phyloP scores from a whole-genome alignment of 2,888 invertebrate species.

The Drosophila mettleri region DNA sequence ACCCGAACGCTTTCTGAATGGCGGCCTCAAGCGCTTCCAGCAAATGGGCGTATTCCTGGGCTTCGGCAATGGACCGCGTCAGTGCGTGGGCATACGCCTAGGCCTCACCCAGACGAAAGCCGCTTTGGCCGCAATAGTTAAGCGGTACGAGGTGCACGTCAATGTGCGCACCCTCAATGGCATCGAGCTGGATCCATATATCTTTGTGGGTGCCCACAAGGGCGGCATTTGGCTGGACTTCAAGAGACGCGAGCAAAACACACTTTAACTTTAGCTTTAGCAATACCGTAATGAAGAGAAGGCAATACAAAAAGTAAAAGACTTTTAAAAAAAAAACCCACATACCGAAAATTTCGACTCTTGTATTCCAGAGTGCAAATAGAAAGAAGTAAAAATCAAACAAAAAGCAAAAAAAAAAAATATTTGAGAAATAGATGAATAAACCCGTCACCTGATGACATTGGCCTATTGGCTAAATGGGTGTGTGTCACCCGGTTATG shows the following conservation, averaged over 20 bases:
- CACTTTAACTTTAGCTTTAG: too few species aligned
- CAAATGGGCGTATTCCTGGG: constrained; percentile 82
- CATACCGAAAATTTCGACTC: background rate
- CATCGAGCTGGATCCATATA: constrained; percentile 70
- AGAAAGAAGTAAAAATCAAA: background rate
- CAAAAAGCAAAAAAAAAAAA: background rate
- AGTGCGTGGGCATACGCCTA: constrained; percentile 82
- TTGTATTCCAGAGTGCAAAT: constrained; percentile 7
- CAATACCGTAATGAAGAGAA: background rate
- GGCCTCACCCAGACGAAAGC: constrained; percentile 79
- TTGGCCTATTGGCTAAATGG: constrained; percentile 24
- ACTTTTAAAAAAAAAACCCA: background rate
- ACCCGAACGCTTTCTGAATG: constrained; percentile 83
- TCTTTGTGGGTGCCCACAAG: constrained; percentile 73
- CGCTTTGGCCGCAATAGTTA: constrained; percentile 73
- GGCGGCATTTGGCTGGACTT: constrained; percentile 83
- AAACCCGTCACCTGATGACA: constrained; percentile 17
- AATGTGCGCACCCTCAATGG: constrained; percentile 68
- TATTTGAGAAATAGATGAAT: constrained; percentile 1
- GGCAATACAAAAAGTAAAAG: background rate
- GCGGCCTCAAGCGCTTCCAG: constrained; percentile 76
- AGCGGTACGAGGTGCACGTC: constrained; percentile 66
- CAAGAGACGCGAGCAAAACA: too few species aligned
- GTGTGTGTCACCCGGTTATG: constrained; percentile 26
- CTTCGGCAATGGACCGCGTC: constrained; percentile 84